Evolutionary conservation across 2,113 vertebrate species (phyloP), one percentile per base, ranked within the genome.

Genomic region (Amphiprion ocellaris): DNA sequence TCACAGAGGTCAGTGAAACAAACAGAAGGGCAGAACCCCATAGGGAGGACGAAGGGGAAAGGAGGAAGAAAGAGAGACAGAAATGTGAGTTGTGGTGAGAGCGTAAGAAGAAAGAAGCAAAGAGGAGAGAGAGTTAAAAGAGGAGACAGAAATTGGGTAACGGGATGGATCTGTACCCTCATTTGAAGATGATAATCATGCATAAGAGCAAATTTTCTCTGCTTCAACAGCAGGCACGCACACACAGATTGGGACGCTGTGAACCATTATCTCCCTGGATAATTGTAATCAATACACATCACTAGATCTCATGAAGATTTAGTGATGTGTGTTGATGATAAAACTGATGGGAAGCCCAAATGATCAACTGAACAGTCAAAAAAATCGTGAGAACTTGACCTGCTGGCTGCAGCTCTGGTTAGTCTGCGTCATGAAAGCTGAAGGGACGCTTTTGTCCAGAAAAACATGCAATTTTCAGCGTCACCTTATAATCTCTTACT

Each of bases 1-100:
- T 78, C 77, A 73, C 73, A 66, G 87, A 61, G 84, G 84, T 89
- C 84, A 77, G 77, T 37, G 79, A 78, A 74, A 87, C 49, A 82
- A 69, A 85, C 77, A 67, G 69, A 68, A 70, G 81, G 73, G 60
- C 77, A 81, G 50, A 82, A 77, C 54, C 65, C 65, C 69, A 39
- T 19, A 19, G 55, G 69, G 54, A 65, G 65, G 41, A 11, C 49
- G 52, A 53, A 47, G 21, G 14, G 16, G 41, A 33, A 4, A 64
- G 33, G 19, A 9, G 8, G 52, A 44, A 28, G 50, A 60, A 17
- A 41, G 24, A 66, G 53, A 72, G 58, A 62, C 1, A 55, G 7
- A 58, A 70, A 74, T 49, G 6, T 59, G 56, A 12, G 17, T 33
- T 37, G n/a, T 53, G n/a, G 5, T 56, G 3, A 63, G 58, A 62